These are phyloP conservation scores for Heteractis magnifica DNA, from an alignment of 92 coral and sea anemone genomes.

Conservation along the genomic window DNA sequence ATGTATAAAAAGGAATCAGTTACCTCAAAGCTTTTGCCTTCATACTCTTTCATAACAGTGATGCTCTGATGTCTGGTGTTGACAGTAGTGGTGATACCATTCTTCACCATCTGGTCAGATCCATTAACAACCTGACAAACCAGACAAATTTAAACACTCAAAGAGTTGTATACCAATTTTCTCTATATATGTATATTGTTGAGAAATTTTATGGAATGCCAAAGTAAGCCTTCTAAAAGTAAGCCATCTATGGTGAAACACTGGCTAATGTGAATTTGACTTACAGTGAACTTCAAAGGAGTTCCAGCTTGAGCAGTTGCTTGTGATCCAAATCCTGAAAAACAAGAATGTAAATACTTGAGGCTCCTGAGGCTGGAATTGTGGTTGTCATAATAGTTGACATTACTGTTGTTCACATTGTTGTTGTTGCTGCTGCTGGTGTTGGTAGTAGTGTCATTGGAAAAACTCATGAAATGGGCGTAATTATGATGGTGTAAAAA, in stretches of 20 bases:
- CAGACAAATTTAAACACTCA: neutral
- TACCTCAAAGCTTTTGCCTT: conserved; percentile 90
- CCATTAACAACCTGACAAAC: conserved; percentile 64
- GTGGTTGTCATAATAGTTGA: neutral
- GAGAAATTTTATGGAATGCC: too few species aligned
- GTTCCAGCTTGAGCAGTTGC: conserved; percentile 70
- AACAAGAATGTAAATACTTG: neutral
- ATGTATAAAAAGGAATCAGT: neutral
- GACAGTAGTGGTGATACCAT: conserved; percentile 75
- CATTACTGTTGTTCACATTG: neutral
- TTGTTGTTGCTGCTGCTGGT: neutral
- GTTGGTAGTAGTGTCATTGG: neutral
- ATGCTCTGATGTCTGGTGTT: conserved; percentile 91
- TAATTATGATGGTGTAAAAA: too few species aligned
- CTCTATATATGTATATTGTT: too few species aligned
- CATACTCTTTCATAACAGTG: conserved; percentile 91
- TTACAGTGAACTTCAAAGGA: conserved; percentile 77
- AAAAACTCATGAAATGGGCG: too few species aligned
- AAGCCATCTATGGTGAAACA: too few species aligned
- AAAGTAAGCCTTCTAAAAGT: too few species aligned
- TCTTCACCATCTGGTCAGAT: conserved; percentile 84
- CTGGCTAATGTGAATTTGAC: conserved; percentile 13
- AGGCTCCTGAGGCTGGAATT: too few species aligned
- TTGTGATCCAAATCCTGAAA: conserved; percentile 53
- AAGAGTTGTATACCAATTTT: too few species aligned